These are phyloP conservation scores for Asarcornis scutulata DNA, from an alignment of 2,113 vertebrate genomes.

Conservation along the genomic window DNA sequence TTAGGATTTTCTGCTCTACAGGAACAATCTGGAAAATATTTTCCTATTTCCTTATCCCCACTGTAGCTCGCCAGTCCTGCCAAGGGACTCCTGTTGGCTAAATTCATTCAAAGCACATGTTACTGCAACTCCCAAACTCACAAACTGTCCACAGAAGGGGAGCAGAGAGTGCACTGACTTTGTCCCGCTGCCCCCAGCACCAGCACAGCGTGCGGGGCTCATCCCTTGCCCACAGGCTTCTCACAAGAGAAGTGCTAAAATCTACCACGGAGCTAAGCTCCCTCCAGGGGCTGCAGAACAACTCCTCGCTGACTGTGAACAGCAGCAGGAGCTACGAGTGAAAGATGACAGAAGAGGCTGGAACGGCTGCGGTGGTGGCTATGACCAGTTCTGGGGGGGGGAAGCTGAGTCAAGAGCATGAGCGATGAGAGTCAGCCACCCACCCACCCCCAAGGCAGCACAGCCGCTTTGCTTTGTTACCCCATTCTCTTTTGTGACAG, in stretches of 20 bases:
- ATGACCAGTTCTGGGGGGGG: not conserved
- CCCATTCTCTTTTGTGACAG: not conserved
- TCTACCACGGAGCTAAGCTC: not conserved
- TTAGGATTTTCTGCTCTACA: not conserved
- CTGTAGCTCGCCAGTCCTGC: not conserved
- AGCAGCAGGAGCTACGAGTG: not conserved
- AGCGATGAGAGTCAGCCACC: not conserved
- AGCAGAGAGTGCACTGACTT: not conserved
- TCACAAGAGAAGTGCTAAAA: not conserved
- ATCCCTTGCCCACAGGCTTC: not conserved
- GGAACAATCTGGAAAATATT: not conserved
- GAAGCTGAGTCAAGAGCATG: not conserved
- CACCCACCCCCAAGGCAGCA: not conserved
- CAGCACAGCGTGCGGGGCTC: not conserved
- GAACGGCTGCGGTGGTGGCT: not conserved
- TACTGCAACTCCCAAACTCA: not conserved
- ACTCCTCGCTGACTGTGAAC: not conserved
- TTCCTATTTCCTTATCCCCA: not conserved
- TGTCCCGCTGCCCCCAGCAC: fast-evolving
- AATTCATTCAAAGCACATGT: not conserved
- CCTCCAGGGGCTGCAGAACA: not conserved
- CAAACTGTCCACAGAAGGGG: not conserved
- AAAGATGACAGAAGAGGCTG: not conserved
- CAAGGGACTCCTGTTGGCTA: not conserved
- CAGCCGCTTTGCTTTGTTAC: not conserved